Percentiles rank a stretch among this genome's conserved stretches.
Conservation (phyloP, 2,113 vertebrate genomes). For the Sander vitreus region DNA sequence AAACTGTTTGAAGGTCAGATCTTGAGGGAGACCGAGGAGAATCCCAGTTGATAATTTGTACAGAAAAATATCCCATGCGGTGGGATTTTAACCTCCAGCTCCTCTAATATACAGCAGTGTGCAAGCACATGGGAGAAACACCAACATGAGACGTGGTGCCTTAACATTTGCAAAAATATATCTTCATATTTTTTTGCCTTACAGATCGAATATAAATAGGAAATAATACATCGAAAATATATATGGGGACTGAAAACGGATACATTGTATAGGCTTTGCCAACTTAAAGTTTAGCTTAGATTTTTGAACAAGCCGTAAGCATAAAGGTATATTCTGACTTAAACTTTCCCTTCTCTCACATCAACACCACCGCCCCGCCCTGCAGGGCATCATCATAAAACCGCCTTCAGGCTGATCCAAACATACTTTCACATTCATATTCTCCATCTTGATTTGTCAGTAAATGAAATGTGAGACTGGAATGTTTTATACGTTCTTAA, state of each 20-base stretch:
- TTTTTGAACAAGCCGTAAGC: slow-evolving; percentile 74
- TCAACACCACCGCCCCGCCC: slow-evolving; percentile 59
- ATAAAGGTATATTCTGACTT: slow-evolving; percentile 63
- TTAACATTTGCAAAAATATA: slow-evolving; percentile 78
- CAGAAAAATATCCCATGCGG: slow-evolving; percentile 41
- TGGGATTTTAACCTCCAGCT: slow-evolving; percentile 18
- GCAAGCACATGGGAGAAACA: slow-evolving; percentile 56
- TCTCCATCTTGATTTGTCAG: slow-evolving; percentile 32
- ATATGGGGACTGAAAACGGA: slow-evolving; percentile 65
- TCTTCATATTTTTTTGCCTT: slow-evolving; percentile 73
- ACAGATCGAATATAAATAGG: slow-evolving; percentile 72
- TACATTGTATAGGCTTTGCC: slow-evolving; percentile 66
- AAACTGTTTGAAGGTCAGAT: slow-evolving; percentile 60
- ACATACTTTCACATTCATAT: slow-evolving; percentile 33
- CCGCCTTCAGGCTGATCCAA: neutral
- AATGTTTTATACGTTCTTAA: slow-evolving; percentile 61
- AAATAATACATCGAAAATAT: slow-evolving; percentile 69
- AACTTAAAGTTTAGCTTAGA: slow-evolving; percentile 77
- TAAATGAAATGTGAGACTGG: slow-evolving; percentile 54
- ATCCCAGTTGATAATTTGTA: slow-evolving; percentile 60
- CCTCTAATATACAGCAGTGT: slow-evolving; percentile 47
- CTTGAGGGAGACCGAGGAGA: slow-evolving; percentile 65
- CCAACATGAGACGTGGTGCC: slow-evolving; percentile 58
- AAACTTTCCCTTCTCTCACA: slow-evolving; percentile 5
- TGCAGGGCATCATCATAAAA: slow-evolving; percentile 68